phyloP scores from a whole-genome alignment of 92 coral and sea anemone species.

The Parazoanthus darwini region DNA sequence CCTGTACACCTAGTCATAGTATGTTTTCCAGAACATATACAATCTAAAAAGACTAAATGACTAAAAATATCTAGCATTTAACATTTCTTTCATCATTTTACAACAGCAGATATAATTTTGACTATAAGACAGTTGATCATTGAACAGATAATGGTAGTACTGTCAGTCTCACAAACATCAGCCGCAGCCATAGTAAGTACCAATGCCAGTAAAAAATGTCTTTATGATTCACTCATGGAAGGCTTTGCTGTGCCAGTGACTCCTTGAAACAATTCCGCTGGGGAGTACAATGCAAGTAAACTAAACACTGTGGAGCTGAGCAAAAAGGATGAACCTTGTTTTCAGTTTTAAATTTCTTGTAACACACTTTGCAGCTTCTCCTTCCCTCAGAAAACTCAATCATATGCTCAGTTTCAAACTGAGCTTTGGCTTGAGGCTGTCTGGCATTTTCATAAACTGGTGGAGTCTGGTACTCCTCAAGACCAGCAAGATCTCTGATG shows the following conservation, averaged over 20 bases:
- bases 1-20: constrained; percentile 8
- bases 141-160: constrained; percentile 1
- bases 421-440: constrained; percentile 19
- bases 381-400: constrained; percentile 33
- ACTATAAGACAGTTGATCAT: constrained; percentile 21
- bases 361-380: constrained; percentile 30
- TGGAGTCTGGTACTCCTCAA: constrained; percentile 32
- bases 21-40: not conserved
- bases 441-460: constrained; percentile 25
- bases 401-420: constrained; percentile 32
- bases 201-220: not conserved
- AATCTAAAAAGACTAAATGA: constrained; percentile 29
- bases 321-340: constrained; percentile 30
- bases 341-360: constrained; percentile 19
- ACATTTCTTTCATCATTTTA: constrained; percentile 14
- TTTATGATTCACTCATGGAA: constrained; percentile 19
- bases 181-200: constrained; percentile 11
- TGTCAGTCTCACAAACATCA: constrained; percentile 18
- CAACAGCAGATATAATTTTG: constrained; percentile 1
- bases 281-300: constrained; percentile 23
- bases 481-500: constrained; percentile 35
- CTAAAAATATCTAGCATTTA: constrained; percentile 11
- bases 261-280: constrained; percentile 14
- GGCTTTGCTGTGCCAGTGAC: constrained; percentile 26
- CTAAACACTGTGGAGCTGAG: constrained; percentile 28